Base-by-base conservation (phyloP, 2,113 vertebrate species). In the Clarias gariepinus region DNA sequence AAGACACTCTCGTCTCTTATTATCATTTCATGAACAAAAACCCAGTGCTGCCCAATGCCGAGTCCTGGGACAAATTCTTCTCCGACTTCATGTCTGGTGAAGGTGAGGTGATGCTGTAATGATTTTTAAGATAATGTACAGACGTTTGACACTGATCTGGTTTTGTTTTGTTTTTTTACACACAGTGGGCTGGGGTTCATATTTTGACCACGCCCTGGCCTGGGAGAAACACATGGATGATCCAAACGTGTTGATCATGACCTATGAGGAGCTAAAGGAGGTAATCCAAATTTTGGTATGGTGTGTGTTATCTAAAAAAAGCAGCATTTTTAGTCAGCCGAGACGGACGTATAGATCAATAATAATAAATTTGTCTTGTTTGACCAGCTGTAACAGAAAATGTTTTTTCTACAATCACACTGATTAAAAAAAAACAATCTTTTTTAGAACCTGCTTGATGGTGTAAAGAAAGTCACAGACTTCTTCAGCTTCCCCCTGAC, bases 41-140 rank as follows among this genome's bases (percentile, higher is more conserved):
- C 7, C 47, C 47, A 47, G 47, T 47, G 47, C 47, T 47, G 47
- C 47, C 47, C 47, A 47, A 47, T 47, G 7, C 47, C 47, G 47
- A 47, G 47, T 47, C 47, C 47, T 47, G 47, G 47, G 47, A 47
- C 47, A 47, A 47, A 47, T 47, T 47, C 47, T 47, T 47, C 7
- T 47, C 47, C 47, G 47, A 47, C 47, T 47, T 47, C 88, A 93
- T 96, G 90, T 88, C 88, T 87, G 95, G 94, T 87, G 92, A 95
- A 91, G 94, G 94, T 96, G 91, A 60, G 88, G 0, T 33, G 11
- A 81, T 0, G 9, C 9, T 11, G 4, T 55, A 47, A 47, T 7
- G 5, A 8, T 5, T 25, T n/a, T n/a, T 3, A 52, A 73, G 63
- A 28, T 47, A 47, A 47, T 47, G 47, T 47, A 47, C 47, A 47